phyloP scores from a whole-genome alignment of 2,888 invertebrate genomes.

The Polydrusus cervinus region DNA sequence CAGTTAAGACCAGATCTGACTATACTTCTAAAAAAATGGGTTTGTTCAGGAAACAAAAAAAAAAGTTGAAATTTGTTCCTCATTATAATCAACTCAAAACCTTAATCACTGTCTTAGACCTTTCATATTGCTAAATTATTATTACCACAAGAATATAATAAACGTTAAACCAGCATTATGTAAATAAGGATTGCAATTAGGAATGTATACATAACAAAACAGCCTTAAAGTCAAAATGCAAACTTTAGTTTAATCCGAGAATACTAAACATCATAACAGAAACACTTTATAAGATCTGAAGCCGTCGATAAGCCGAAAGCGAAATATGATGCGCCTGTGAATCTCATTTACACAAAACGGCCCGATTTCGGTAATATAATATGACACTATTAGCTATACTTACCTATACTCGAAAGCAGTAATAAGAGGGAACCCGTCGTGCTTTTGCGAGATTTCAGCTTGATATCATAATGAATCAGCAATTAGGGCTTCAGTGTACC shows the following conservation, averaged over 20 bases:
- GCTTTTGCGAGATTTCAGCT: constrained; percentile 11
- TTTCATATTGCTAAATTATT: too few species aligned
- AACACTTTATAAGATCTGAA: constrained; percentile 41
- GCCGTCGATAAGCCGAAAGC: constrained; percentile 35
- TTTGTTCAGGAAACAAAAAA: too few species aligned
- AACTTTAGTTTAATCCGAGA: constrained; percentile 25
- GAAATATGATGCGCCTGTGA: constrained; percentile 29
- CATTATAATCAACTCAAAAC: too few species aligned
- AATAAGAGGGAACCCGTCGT: constrained; percentile 12
- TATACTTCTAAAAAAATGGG: too few species aligned
- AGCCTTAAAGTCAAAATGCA: neutral
- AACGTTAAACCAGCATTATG: too few species aligned
- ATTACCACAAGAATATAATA: too few species aligned
- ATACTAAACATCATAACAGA: constrained; percentile 36
- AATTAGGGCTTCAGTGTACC: constrained; percentile 10
- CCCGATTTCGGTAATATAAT: constrained; percentile 37
- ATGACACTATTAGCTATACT: constrained; percentile 32
- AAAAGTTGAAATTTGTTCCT: too few species aligned
- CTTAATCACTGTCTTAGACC: too few species aligned
- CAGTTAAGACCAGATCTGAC: too few species aligned
- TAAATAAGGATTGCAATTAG: neutral
- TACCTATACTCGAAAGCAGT: constrained; percentile 18
- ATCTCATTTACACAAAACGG: constrained; percentile 34
- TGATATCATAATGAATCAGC: constrained; percentile 16
- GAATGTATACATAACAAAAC: constrained; percentile 5